Evolutionary conservation across 1,140 invertebrate genomes (phyloP).

Genomic region (Zaprionus gabonicus): DNA sequence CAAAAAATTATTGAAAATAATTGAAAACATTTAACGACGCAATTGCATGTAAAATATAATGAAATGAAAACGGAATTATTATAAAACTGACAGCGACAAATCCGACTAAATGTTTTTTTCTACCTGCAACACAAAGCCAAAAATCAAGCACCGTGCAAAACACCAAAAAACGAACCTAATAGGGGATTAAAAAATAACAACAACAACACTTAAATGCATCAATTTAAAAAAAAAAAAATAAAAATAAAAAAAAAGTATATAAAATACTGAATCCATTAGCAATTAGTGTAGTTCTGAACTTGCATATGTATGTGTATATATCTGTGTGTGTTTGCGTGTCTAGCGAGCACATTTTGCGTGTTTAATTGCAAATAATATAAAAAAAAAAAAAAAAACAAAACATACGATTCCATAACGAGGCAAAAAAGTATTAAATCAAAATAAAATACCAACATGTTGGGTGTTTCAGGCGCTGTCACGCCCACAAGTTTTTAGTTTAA

Average conservation of each 20-base stretch:
- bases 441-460: conserved; percentile 8
- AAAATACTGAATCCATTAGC: conserved; percentile 55
- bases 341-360: conserved; percentile 16
- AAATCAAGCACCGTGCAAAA: conserved; percentile 70
- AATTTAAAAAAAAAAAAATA: conserved; percentile 44
- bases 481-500: conserved; percentile 58
- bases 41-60: conserved; percentile 72
- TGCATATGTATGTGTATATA: conserved; percentile 44
- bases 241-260: conserved; percentile 17
- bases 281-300: conserved; percentile 64
- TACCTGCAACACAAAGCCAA: conserved; percentile 54
- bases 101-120: conserved; percentile 41
- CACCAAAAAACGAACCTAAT: conserved; percentile 29
- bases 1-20: conserved; percentile 74
- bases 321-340: conserved; percentile 29
- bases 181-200: conserved; percentile 9
- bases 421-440: conserved; percentile 29
- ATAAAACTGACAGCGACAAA: conserved; percentile 3
- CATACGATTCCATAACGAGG: not conserved
- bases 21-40: conserved; percentile 53
- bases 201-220: conserved; percentile 53
- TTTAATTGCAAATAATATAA: conserved; percentile 13
- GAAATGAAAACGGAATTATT: conserved; percentile 24
- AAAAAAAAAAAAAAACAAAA: no score
- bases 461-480: conserved; percentile 5